Base-by-base conservation (phyloP, 2,888 invertebrate species). In the Asteroscopus sphinx region DNA sequence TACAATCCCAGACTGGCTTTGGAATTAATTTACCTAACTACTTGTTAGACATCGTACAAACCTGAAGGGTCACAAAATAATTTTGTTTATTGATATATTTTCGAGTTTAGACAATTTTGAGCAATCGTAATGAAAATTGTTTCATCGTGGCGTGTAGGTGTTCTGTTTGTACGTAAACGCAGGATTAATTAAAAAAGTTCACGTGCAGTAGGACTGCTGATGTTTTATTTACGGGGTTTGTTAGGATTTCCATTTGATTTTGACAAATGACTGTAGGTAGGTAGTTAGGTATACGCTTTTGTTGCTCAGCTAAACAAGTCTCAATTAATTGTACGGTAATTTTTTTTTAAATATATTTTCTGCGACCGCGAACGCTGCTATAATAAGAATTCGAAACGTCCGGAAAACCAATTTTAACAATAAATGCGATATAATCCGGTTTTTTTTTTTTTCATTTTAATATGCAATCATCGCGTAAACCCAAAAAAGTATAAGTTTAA, bases 161-260 rank as follows among this genome's bases (percentile, higher is more conserved):
- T 47, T 47, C 47, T 59, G 59, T 72, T 64, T 56, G 40, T 30
- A 53, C 28, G 44, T 48, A 66, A 51, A 28, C 61, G 55, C 39
- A 35, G 47, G 53, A 46, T 61, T 54, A 66, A 73, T 73, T 72
- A 61, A 59, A 72, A 73, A 72, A 72, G 55, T 72, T 73, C 46
- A 56, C 54, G 56, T 59, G 54, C 55, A 58, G 63, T 63, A 52
- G 67, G 45, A 44, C 36, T 3, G 71, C 16, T 59, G 47, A 70
- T 68, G 68, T 68, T 70, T 70, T 58, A 67, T 67, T 70, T 58
- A 67, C 42, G 41, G 45, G 49, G 17, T 49, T 47, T 36, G 57
- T 53, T 70, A 64, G 47, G 51, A 59, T 59, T 64, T 68, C 51
- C 32, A 58, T 68, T 58, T 64, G 58, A 53, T 70, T 64, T 69